phyloP scores from a whole-genome alignment of 2,797 vertebrate genomes.

The Uromys caudimaculatus region DNA sequence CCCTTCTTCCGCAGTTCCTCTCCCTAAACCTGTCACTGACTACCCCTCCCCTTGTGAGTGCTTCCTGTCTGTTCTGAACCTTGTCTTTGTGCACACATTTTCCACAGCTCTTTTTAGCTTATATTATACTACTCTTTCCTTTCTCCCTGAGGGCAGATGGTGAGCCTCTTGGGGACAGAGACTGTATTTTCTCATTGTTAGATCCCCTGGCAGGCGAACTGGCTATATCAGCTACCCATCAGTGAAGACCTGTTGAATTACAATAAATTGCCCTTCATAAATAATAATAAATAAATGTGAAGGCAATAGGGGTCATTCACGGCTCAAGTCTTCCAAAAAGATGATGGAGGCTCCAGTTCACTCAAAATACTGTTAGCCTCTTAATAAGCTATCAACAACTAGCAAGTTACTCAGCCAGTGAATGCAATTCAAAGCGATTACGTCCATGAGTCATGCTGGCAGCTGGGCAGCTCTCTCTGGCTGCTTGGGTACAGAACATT shows the following conservation, averaged over 20 bases:
- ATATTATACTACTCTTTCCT: neutral
- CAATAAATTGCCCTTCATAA: neutral
- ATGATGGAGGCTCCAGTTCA: slow-evolving; percentile 2
- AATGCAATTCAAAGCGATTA: slow-evolving; percentile 48
- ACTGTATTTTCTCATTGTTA: neutral
- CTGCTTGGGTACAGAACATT: slow-evolving; percentile 30
- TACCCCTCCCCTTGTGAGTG: accelerated
- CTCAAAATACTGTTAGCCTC: slow-evolving; percentile 59
- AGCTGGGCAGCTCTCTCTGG: slow-evolving; percentile 51
- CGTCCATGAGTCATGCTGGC: slow-evolving; percentile 54
- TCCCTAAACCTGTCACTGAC: neutral
- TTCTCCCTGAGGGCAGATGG: neutral
- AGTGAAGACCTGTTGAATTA: neutral
- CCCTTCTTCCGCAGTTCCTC: too few species aligned
- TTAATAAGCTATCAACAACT: slow-evolving; percentile 25
- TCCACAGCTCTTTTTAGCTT: neutral
- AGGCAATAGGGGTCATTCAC: slow-evolving; percentile 60
- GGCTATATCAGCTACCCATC: neutral
- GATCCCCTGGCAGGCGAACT: neutral
- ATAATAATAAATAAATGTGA: neutral
- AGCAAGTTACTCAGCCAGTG: slow-evolving; percentile 68
- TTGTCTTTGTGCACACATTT: neutral
- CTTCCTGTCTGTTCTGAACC: neutral
- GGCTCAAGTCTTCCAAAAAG: slow-evolving; percentile 51
- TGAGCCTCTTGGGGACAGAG: neutral